These are phyloP conservation scores for Corythornis madagascariensis DNA, from an alignment of 2,113 vertebrate genomes.

Conservation along the genomic window DNA sequence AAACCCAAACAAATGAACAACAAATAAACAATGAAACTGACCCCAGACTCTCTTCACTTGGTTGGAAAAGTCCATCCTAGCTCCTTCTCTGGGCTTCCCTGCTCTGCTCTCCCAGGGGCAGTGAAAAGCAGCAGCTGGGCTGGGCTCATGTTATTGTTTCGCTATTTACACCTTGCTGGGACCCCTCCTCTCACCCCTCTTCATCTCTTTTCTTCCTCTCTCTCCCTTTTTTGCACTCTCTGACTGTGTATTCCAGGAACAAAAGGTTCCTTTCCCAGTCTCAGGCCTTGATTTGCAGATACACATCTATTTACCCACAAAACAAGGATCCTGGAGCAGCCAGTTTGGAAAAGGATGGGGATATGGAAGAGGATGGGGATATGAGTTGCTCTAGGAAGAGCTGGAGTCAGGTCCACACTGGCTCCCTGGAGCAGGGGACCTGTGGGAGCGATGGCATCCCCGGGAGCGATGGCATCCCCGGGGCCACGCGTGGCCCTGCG, in stretches of 20 bases:
- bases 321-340: background rate
- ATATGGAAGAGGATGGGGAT: background rate
- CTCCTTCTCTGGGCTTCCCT: background rate
- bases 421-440: background rate
- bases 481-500: background rate
- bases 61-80: background rate
- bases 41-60: background rate
- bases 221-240: background rate
- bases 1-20: background rate
- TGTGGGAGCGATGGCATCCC: background rate
- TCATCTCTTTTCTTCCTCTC: background rate
- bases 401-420: accelerated
- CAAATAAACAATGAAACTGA: background rate
- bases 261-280: background rate
- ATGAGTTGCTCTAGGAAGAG: accelerated
- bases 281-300: background rate
- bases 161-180: background rate
- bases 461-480: background rate
- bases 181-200: background rate
- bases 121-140: accelerated
- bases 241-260: background rate
- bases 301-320: background rate
- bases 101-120: background rate
- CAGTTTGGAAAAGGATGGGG: background rate
- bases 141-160: background rate